Conservation (phyloP, 2,113 vertebrate species). For the Redunca redunca region DNA sequence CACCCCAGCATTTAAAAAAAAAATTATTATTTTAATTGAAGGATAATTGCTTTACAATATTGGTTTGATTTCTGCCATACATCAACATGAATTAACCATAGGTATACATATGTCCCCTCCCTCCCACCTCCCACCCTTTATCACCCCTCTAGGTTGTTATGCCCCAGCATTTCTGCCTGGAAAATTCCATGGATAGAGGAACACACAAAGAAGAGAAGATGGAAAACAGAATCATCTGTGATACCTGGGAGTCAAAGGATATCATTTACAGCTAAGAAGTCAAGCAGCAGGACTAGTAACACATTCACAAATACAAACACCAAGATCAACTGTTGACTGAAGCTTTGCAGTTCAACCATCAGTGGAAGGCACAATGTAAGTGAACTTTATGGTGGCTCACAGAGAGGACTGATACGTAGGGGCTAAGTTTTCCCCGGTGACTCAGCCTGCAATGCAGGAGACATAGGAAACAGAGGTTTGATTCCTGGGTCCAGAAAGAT, state of each 20-base stretch:
- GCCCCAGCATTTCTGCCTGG: not conserved
- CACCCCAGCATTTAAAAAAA: not conserved
- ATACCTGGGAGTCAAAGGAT: not conserved
- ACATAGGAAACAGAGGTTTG: not conserved
- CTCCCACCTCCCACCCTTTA: not conserved
- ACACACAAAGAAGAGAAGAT: not conserved
- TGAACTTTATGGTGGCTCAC: not conserved
- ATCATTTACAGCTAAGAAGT: not conserved
- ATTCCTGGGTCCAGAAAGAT: not conserved
- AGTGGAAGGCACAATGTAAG: not conserved
- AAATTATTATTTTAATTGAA: not conserved
- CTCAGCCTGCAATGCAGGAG: not conserved
- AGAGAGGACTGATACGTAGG: not conserved
- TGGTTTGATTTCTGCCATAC: not conserved
- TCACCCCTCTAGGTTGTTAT: not conserved
- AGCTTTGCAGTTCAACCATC: not conserved
- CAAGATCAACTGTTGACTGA: not conserved
- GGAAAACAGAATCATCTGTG: not conserved
- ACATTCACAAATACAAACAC: not conserved
- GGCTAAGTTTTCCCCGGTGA: not conserved
- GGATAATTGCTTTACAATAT: not conserved
- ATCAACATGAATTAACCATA: not conserved
- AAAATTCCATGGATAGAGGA: not conserved
- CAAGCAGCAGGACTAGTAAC: not conserved
- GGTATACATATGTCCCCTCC: not conserved